A percentile compares a stretch with the other conserved stretches of the same genome.
Conservation (phyloP, 2,888 invertebrate genomes). For the Orthosia gracilis region DNA sequence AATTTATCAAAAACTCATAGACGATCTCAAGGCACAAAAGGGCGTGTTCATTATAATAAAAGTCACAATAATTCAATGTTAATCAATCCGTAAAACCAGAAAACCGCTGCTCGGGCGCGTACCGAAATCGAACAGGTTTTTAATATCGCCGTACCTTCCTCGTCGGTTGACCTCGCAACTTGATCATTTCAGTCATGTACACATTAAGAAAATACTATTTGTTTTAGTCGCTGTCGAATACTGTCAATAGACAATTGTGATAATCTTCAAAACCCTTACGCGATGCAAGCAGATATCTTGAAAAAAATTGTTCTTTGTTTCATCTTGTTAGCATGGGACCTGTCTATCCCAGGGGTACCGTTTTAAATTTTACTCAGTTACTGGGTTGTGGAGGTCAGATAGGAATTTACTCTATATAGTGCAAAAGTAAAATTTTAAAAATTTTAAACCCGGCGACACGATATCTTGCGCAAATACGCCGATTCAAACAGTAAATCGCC, state of each 20-base stretch:
- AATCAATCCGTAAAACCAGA: constrained; percentile 55
- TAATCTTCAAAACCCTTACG: background rate
- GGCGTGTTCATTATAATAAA: constrained; percentile 11
- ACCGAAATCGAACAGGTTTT: constrained; percentile 64
- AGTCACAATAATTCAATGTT: constrained; percentile 48
- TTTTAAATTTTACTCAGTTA: too few species aligned
- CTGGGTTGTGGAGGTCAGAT: too few species aligned
- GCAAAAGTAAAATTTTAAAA: too few species aligned
- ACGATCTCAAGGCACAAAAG: constrained; percentile 7
- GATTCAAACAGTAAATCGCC: too few species aligned
- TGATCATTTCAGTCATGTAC: constrained; percentile 39
- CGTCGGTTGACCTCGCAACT: constrained; percentile 54
- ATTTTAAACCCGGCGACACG: too few species aligned
- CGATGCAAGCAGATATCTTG: too few species aligned
- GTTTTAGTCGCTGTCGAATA: constrained; percentile 6
- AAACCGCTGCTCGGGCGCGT: constrained; percentile 53
- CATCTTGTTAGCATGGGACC: background rate
- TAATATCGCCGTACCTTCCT: constrained; percentile 54
- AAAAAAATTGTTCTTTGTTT: background rate
- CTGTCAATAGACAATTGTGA: background rate
- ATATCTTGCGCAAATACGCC: too few species aligned
- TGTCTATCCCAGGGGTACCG: too few species aligned
- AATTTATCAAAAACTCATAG: constrained; percentile 2
- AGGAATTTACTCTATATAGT: too few species aligned
- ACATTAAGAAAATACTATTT: constrained; percentile 28